Conservation (phyloP, 2,113 vertebrate species). For the Nannobrachium achirus region DNA sequence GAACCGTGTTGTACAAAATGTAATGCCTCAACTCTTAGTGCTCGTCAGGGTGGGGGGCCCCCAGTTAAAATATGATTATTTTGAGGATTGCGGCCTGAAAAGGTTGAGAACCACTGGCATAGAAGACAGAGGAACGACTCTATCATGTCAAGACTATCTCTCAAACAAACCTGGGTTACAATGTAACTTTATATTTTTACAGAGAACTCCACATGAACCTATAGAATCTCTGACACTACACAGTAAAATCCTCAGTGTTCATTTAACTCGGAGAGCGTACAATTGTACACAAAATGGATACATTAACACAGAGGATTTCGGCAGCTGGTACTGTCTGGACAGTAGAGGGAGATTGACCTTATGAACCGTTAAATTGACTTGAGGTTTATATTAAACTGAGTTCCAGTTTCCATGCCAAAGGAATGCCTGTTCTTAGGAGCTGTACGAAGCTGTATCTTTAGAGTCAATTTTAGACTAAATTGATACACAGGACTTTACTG, state of each 20-base stretch:
- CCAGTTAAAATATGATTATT: no score
- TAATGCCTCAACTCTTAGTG: no score
- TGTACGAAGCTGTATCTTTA: not conserved
- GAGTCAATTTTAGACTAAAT: no score
- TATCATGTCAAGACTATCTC: no score
- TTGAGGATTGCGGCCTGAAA: no score
- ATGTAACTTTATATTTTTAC: constrained; percentile 2
- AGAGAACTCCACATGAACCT: constrained; percentile 17
- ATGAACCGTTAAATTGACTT: not conserved
- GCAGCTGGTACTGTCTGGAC: not conserved
- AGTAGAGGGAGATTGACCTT: not conserved
- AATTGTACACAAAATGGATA: not conserved
- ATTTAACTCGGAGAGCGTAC: not conserved
- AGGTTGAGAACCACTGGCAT: no score
- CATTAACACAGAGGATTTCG: no score
- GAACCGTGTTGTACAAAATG: no score
- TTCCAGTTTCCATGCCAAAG: not conserved
- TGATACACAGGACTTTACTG: no score
- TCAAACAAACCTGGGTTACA: no score
- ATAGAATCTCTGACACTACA: constrained; percentile 7
- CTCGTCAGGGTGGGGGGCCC: no score
- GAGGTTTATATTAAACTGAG: not conserved
- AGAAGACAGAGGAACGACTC: no score
- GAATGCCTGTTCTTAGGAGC: not conserved
- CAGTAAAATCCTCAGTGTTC: not conserved